phyloP scores from a whole-genome alignment of 2,888 invertebrate species.

The Microctonus aethiopoides region DNA sequence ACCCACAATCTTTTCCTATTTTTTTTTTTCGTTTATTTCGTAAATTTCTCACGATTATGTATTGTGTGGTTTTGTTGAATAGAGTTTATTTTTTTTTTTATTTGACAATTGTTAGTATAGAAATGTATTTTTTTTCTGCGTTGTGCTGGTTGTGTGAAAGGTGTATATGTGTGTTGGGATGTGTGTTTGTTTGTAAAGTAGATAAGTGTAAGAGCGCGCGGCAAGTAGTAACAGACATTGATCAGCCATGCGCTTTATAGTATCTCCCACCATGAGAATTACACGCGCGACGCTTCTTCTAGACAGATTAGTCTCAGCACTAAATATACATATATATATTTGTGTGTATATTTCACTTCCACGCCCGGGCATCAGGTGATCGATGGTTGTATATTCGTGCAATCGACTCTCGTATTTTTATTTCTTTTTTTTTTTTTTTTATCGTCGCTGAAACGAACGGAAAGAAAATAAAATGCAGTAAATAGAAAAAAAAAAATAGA shows the following conservation, averaged over 20 bases:
- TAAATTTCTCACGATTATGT: slow-evolving; percentile 18
- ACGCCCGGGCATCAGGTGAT: not conserved
- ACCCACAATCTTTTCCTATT: no score
- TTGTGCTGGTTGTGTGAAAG: not conserved
- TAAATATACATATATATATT: slow-evolving; percentile 14
- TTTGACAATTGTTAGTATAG: slow-evolving; percentile 32
- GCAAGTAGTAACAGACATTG: slow-evolving; percentile 22
- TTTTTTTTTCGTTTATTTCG: not conserved
- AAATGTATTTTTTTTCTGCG: slow-evolving; percentile 32
- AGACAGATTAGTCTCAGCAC: not conserved
- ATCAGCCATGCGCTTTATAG: not conserved
- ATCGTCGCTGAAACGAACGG: no score
- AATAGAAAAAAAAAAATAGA: not conserved
- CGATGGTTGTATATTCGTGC: not conserved
- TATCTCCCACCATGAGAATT: slow-evolving; percentile 6
- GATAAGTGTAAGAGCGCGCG: not conserved
- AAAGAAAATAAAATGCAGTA: no score
- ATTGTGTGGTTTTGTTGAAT: slow-evolving; percentile 48
- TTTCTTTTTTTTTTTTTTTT: not conserved
- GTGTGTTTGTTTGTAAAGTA: no score
- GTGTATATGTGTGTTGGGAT: not conserved
- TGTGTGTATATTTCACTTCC: not conserved
- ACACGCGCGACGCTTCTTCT: slow-evolving; percentile 4
- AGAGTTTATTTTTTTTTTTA: slow-evolving; percentile 44
- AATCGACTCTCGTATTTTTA: not conserved